phyloP scores from a whole-genome alignment of 2,113 vertebrate species.

The Myiagra hebetior region DNA sequence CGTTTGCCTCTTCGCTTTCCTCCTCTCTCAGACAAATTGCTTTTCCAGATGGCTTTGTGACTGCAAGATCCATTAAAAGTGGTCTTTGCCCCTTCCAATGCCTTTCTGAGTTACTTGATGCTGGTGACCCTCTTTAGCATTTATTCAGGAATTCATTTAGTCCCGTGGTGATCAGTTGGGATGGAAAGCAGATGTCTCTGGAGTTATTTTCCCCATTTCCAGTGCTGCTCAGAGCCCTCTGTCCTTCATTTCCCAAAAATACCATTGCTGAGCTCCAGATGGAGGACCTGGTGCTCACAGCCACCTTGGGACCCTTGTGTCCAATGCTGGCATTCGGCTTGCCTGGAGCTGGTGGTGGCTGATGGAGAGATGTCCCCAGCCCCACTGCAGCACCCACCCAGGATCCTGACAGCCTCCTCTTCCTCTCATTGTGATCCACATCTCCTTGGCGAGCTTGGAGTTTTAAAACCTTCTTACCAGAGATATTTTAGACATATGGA shows the following conservation, averaged over 20 bases:
- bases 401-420: not conserved
- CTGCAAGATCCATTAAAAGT: slow-evolving; percentile 3
- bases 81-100: not conserved
- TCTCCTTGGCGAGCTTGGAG: rapidly evolving
- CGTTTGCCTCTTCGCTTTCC: not conserved
- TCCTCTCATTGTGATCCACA: not conserved
- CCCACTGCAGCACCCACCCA: not conserved
- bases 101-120: not conserved
- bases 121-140: not conserved
- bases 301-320: not conserved
- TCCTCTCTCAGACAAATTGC: not conserved
- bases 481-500: not conserved
- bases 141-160: slow-evolving; percentile 2
- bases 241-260: not conserved
- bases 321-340: rapidly evolving
- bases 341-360: not conserved
- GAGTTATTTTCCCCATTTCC: not conserved
- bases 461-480: not conserved
- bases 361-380: not conserved
- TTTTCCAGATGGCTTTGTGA: not conserved
- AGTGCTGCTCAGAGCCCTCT: not conserved
- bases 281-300: not conserved
- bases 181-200: slow-evolving; percentile 6
- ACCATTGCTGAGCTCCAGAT: not conserved
- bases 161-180: not conserved